Conservation (phyloP, 2,113 vertebrate genomes). For the Enhydra lutris region DNA sequence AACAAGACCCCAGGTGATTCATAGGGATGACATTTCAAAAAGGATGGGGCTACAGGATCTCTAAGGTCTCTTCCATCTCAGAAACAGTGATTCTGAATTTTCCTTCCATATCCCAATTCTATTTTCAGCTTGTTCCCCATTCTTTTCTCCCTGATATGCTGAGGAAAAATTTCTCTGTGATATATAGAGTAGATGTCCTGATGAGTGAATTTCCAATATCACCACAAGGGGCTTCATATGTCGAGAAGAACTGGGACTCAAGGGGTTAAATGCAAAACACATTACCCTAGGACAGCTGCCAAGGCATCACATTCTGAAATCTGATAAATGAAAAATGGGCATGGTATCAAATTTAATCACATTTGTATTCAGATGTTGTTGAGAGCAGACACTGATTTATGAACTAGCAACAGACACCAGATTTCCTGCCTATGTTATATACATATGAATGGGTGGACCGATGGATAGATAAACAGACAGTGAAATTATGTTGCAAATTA, state of each 20-base stretch:
- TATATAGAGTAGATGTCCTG: background rate
- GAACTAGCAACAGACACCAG: conserved; percentile 78
- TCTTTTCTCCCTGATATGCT: background rate
- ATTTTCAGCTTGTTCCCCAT: background rate
- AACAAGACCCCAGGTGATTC: background rate
- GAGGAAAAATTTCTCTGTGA: background rate
- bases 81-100: background rate
- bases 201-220: background rate
- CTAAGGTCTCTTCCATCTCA: background rate
- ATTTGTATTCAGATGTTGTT: conserved; percentile 81
- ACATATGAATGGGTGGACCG: conserved; percentile 69
- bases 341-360: conserved; percentile 77
- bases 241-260: background rate
- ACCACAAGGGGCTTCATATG: background rate
- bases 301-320: conserved; percentile 64
- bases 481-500: conserved; percentile 76
- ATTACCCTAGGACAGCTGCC: conserved; percentile 58
- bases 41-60: background rate
- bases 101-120: background rate
- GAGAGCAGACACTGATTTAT: conserved; percentile 80
- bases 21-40: background rate
- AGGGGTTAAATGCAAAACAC: conserved; percentile 57
- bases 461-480: conserved; percentile 75
- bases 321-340: conserved; percentile 76
- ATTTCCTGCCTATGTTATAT: conserved; percentile 75